phyloP scores from a whole-genome alignment of 2,888 invertebrate species.

The Diaphora mendica region DNA sequence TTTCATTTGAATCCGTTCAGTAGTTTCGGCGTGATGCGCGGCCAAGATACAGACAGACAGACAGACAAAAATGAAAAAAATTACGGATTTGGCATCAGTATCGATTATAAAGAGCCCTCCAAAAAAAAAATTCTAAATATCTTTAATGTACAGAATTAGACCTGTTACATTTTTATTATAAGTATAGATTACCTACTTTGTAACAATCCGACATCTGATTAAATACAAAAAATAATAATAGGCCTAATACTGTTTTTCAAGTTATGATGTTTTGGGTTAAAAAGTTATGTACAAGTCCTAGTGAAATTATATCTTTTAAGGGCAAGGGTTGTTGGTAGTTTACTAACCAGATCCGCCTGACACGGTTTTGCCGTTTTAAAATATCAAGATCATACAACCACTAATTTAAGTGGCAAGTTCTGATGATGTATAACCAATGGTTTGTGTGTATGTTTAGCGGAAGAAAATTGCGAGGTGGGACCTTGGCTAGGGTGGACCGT shows the following conservation, averaged over 20 bases:
- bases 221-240: neutral
- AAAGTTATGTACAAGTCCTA: too few species aligned
- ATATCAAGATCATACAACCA: neutral
- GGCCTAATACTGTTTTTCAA: neutral
- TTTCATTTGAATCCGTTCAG: too few species aligned
- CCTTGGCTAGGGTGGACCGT: conserved; percentile 80
- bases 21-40: too few species aligned
- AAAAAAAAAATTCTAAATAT: too few species aligned
- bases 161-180: too few species aligned
- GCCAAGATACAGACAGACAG: too few species aligned
- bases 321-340: too few species aligned
- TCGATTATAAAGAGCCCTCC: too few species aligned
- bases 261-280: neutral
- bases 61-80: too few species aligned
- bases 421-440: neutral
- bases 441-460: conserved; percentile 34
- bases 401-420: neutral
- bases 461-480: conserved; percentile 70
- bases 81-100: too few species aligned
- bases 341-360: neutral
- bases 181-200: neutral
- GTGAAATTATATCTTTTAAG: too few species aligned
- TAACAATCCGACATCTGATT: neutral
- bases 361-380: neutral
- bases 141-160: too few species aligned